Base-by-base conservation (phyloP, 2,888 invertebrate genomes). In the Tachina lurida region DNA sequence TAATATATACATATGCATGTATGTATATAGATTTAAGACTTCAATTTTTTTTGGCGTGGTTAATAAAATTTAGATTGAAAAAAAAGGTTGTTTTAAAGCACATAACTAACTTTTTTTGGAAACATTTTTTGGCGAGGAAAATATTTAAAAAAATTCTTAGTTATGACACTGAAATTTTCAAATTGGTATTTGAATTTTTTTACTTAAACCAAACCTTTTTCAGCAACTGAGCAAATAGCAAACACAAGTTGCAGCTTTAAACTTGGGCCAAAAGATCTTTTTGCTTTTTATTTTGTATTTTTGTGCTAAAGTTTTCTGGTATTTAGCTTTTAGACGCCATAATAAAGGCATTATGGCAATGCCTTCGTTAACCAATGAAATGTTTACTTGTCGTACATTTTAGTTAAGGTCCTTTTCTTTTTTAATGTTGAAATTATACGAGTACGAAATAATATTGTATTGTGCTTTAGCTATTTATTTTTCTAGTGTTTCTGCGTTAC, bases 251-350 rank as follows among this genome's bases (percentile, higher is more conserved):
- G 49, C 62, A n/a, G 31, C 56, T 52, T 43, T 39, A 31, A 31
- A 19, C 9, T 10, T 74, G 0, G 39, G 17, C 2, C 58, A 67
- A 67, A 67, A 67, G 19, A 68, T 58, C n/a, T 10, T 47, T 60
- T 15, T 13, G 8, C 22, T 63, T 71, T 39, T n/a, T 71, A 3
- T 3, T 31, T 31, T 31, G 5, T 31, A 31, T 7, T 31, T 19
- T 47, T 39, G 3, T 17, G 10, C 13, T 31, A 1, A 13, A 56
- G 39, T 56, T 68, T 68, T 60, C 22, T 74, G 15, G 67, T 60
- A 47, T 71, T 56, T 68, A 47, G 67, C 22, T 39, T 71, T 78
- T 70, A 78, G 78, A 85, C 77, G 85, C 82, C 81, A 49, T 78
- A 74, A 81, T 74, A 74, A 74, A 56, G 81, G 58, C 77, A 74